Evolutionary conservation across 2,888 invertebrate genomes (phyloP).

Genomic region (Caenorhabditis sp.): DNA sequence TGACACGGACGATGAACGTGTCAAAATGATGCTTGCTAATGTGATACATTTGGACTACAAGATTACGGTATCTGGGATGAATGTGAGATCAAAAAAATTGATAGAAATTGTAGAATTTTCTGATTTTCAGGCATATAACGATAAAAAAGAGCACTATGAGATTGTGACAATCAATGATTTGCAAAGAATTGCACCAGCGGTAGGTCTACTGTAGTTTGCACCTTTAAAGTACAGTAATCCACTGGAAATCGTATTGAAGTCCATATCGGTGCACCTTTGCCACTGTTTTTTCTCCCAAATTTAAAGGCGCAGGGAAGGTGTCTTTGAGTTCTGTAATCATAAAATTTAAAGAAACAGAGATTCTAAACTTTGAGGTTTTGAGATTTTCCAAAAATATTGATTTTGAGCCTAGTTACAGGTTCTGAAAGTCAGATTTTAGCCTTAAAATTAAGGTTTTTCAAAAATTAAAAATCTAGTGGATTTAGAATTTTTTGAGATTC

Average conservation of each 20-base stretch:
- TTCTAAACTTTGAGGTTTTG: background rate
- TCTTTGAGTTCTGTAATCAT: constrained; percentile 37
- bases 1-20: constrained; percentile 25
- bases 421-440: background rate
- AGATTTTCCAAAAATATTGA: background rate
- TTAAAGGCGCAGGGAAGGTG: constrained; percentile 28
- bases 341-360: background rate
- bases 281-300: constrained; percentile 40
- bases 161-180: constrained; percentile 34
- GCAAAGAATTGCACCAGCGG: constrained; percentile 42
- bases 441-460: background rate
- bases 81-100: background rate
- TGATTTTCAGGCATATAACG: constrained; percentile 33
- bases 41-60: constrained; percentile 50
- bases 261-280: constrained; percentile 43
- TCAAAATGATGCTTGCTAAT: constrained; percentile 42
- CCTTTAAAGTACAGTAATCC: background rate
- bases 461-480: background rate
- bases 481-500: background rate
- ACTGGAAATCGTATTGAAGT: constrained; percentile 21
- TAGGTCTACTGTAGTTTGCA: constrained; percentile 26
- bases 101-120: background rate
- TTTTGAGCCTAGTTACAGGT: background rate
- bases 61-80: constrained; percentile 38
- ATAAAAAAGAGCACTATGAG: constrained; percentile 45